Evolutionary conservation across 2,113 vertebrate genomes (phyloP).

Genomic region (Callorhinus ursinus): DNA sequence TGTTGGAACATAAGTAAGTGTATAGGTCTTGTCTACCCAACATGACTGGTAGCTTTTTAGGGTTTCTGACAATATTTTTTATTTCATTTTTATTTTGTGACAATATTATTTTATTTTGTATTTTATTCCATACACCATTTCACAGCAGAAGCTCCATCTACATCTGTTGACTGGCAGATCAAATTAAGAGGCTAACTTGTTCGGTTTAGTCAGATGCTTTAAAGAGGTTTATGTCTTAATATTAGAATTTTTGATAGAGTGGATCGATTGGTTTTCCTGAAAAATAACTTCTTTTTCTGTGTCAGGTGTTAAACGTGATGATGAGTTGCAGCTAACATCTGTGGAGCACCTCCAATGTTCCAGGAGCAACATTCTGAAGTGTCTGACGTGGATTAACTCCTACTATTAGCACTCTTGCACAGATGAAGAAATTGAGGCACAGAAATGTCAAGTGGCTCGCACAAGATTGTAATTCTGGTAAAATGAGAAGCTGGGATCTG

Average conservation of each 20-base stretch:
- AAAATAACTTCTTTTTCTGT: neutral
- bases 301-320: neutral
- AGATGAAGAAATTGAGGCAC: neutral
- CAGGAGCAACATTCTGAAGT: neutral
- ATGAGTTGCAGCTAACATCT: neutral
- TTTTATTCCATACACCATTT: neutral
- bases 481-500: neutral
- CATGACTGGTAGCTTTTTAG: neutral
- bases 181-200: neutral
- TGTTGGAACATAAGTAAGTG: neutral
- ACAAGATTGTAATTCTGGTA: neutral
- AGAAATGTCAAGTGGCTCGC: neutral
- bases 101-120: neutral
- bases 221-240: neutral
- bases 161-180: neutral
- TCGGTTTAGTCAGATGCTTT: slow-evolving; percentile 24
- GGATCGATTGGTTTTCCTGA: neutral
- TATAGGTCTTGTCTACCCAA: neutral
- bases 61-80: neutral
- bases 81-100: neutral
- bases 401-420: neutral
- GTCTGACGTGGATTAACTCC: neutral
- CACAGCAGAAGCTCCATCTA: neutral
- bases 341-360: neutral
- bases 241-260: slow-evolving; percentile 30